Evolutionary conservation across 2,113 vertebrate genomes (phyloP), one percentile per base, ranked within the genome.

Genomic region (Gopherus evgoodei): DNA sequence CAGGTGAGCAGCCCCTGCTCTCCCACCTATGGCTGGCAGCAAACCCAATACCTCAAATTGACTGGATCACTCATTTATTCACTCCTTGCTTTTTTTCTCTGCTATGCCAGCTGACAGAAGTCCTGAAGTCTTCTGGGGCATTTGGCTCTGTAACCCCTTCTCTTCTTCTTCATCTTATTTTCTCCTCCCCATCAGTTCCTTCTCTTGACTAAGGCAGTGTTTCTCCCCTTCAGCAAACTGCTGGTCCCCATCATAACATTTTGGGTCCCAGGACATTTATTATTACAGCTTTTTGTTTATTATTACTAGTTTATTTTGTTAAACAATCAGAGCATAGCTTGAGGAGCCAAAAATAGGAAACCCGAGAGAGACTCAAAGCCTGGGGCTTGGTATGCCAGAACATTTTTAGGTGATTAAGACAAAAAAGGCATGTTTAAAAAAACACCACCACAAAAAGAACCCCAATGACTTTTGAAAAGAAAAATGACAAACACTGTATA

Each of bases 261-360:
- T 54, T 22, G 49, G 6, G 25, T 85, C 81, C 35, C 25, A 0
- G 1, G 90, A 16, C 57, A 19, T 86, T 90, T 38, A 56, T 91
- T 81, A 50, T 81, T 84, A 75, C 59, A 93, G 88, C 56, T 95
- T 91, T 91, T 90, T 91, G 81, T 94, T 97, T 94, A 50, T 50
- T 50, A 50, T 50, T 50, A 50, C 49, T 50, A 14, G 12, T 50
- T 50, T 50, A 50, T 50, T 50, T 50, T 13, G 13, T 50, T 50
- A 50, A 50, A 50, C 50, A 50, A 38, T 27, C 0, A 53, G 89
- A 95, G 62, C 85, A 49, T 83, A 90, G 93, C 83, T 44, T 53
- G 24, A 84, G 84, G 22, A 93, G 93, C 91, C 92, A 96, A 96
- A 97, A 96, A 88, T 88, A 87, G 84, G 69, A 84, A 92, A 4